These are phyloP conservation scores for Tanytarsus gracilentus DNA, from an alignment of 2,888 invertebrate species.

Conservation along the genomic window DNA sequence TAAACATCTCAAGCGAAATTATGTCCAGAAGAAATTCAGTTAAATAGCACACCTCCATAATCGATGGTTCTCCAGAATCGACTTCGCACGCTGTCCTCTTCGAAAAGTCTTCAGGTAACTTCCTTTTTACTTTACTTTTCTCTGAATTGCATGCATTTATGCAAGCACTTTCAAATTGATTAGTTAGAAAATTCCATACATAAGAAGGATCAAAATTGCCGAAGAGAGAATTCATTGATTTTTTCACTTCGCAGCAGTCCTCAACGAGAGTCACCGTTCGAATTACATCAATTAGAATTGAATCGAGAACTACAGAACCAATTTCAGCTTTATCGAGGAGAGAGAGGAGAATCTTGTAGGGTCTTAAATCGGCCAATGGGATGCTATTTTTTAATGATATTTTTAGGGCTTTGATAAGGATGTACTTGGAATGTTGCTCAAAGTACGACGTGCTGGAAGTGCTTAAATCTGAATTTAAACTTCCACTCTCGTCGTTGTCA, in stretches of 20 bases:
- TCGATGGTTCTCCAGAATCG: slow-evolving; percentile 53
- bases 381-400: slow-evolving; percentile 49
- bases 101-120: slow-evolving; percentile 8
- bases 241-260: slow-evolving; percentile 59
- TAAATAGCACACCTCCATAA: slow-evolving; percentile 61
- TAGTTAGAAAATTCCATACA: slow-evolving; percentile 72
- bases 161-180: slow-evolving; percentile 49
- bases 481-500: slow-evolving; percentile 3
- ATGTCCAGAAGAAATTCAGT: slow-evolving; percentile 67
- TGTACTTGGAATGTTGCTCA: slow-evolving; percentile 56
- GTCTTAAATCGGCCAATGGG: slow-evolving; percentile 54
- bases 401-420: slow-evolving; percentile 56
- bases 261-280: slow-evolving; percentile 50
- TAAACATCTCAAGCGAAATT: slow-evolving; percentile 64
- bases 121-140: slow-evolving; percentile 30
- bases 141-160: slow-evolving; percentile 33
- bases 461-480: slow-evolving; percentile 13
- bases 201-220: slow-evolving; percentile 76
- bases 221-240: slow-evolving; percentile 75
- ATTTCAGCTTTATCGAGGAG: slow-evolving; percentile 81
- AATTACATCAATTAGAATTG: slow-evolving; percentile 69
- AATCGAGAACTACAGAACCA: slow-evolving; percentile 66
- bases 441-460: slow-evolving; percentile 46
- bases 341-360: slow-evolving; percentile 71
- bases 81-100: slow-evolving; percentile 42